These are phyloP conservation scores for Galeopsomyia nigrocyanea DNA, from an alignment of 2,888 invertebrate species.

Conservation along the genomic window DNA sequence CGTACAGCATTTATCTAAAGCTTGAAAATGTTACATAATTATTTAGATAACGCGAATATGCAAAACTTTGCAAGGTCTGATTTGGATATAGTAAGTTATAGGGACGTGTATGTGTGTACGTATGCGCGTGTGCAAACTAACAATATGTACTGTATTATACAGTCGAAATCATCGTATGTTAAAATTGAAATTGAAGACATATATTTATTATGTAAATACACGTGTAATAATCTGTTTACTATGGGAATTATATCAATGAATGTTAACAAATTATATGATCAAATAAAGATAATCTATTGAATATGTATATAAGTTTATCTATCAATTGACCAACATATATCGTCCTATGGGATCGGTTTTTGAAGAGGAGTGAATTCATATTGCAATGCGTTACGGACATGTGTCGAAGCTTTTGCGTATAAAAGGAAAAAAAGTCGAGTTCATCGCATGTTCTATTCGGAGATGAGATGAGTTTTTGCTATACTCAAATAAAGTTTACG, in stretches of 20 bases:
- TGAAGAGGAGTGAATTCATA: not conserved
- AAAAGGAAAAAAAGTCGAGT: no score
- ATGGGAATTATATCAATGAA: constrained; percentile 18
- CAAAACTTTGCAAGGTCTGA: no score
- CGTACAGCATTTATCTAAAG: no score
- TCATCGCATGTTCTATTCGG: no score
- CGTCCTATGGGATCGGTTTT: not conserved
- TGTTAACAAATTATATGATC: constrained; percentile 14
- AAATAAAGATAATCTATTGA: constrained; percentile 31
- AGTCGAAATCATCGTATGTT: not conserved
- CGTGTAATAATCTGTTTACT: constrained; percentile 7
- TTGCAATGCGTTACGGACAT: no score
- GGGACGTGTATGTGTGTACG: not conserved
- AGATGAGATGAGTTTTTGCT: no score
- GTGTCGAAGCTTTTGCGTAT: no score
- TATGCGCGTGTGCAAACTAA: not conserved
- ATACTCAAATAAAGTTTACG: no score
- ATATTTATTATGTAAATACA: constrained; percentile 28
- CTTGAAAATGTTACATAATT: no score
- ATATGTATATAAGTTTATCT: not conserved
- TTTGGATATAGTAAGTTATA: no score
- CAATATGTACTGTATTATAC: not conserved
- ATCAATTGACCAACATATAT: not conserved
- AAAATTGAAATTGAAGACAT: constrained; percentile 11
- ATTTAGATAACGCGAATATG: no score